Evolutionary conservation across 2,888 invertebrate species (phyloP).

Genomic region (Chrysolina americana): DNA sequence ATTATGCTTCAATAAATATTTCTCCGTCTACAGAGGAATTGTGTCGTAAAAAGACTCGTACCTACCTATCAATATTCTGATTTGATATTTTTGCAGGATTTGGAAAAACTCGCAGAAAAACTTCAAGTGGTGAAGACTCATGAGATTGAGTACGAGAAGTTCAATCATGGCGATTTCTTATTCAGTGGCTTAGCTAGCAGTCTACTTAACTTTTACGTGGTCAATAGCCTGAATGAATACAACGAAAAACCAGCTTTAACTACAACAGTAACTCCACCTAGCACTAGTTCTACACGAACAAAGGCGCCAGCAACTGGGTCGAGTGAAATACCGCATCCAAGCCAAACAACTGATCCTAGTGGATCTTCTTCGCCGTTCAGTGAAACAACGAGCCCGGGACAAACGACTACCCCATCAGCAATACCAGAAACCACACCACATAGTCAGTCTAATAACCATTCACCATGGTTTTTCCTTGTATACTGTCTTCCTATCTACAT

Average conservation of each 20-base stretch:
- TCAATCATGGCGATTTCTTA: slow-evolving; percentile 55
- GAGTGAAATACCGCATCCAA: neutral
- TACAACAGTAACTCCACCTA: neutral
- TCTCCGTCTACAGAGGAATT: too few species aligned
- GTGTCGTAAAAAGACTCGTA: too few species aligned
- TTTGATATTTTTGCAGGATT: slow-evolving; percentile 68
- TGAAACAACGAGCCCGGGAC: neutral
- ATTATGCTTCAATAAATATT: too few species aligned
- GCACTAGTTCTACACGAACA: neutral
- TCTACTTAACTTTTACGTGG: slow-evolving; percentile 32
- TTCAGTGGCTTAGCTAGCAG: slow-evolving; percentile 47
- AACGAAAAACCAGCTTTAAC: slow-evolving; percentile 24
- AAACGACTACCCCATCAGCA: too few species aligned
- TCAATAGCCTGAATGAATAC: slow-evolving; percentile 35
- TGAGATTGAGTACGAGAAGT: slow-evolving; percentile 45
- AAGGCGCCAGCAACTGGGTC: neutral
- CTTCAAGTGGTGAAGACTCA: slow-evolving; percentile 62
- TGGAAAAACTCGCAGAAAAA: slow-evolving; percentile 70
- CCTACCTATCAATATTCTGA: too few species aligned
- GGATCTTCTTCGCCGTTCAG: neutral
- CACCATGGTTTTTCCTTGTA: too few species aligned
- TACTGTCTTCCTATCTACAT: too few species aligned
- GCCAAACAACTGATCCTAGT: neutral
- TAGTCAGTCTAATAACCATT: too few species aligned
- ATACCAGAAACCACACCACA: too few species aligned